Conservation (phyloP, 2,797 vertebrate species). For the Petrocephalus sullivani region DNA sequence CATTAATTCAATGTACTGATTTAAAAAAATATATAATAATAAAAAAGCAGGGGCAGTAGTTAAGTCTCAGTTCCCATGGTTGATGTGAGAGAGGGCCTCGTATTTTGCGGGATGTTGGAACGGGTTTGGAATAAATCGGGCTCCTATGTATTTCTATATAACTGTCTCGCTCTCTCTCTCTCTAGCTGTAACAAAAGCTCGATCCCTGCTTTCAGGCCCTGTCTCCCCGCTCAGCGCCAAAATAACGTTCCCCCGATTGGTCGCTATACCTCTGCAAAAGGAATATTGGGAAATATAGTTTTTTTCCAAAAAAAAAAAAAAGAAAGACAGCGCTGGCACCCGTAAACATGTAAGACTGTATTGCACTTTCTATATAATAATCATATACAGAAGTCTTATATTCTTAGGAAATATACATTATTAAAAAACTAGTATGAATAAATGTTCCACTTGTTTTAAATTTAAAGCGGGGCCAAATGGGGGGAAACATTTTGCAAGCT, state of each 20-base stretch:
- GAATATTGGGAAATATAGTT: conserved; percentile 70
- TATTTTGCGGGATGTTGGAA: conserved; percentile 28
- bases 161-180: conserved; percentile 55
- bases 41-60: conserved; percentile 50
- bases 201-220: conserved; percentile 47
- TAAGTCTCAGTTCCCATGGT: conserved; percentile 55
- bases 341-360: not conserved
- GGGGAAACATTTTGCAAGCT: not conserved
- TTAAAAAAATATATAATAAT: conserved; percentile 37
- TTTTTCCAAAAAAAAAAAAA: not conserved
- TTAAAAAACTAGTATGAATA: not conserved
- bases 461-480: not conserved
- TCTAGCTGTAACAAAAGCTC: conserved; percentile 61
- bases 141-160: conserved; percentile 44
- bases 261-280: conserved; percentile 34
- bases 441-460: not conserved
- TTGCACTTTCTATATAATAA: not conserved
- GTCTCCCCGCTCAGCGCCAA: conserved; percentile 62
- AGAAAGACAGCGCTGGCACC: not conserved
- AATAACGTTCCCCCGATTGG: conserved; percentile 55
- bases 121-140: conserved; percentile 38
- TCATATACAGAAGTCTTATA: not conserved
- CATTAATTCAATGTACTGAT: conserved; percentile 42
- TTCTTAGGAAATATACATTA: not conserved
- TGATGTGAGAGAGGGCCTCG: conserved; percentile 44